Base-by-base conservation (phyloP, 2,888 invertebrate species). In the Polyploca ridens region DNA sequence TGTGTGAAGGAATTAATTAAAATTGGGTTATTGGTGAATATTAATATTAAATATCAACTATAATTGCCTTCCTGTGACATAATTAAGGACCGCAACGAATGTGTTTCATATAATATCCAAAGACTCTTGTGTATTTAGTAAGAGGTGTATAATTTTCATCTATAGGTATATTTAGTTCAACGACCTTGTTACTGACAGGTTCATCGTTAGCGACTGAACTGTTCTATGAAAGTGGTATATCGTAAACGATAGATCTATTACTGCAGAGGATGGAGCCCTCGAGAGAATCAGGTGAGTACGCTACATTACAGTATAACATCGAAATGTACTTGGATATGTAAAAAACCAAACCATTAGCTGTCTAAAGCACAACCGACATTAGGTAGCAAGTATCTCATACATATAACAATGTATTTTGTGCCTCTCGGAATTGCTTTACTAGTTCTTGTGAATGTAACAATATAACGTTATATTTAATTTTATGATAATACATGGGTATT, bases 131-230 rank as follows among this genome's bases (percentile, higher is more conserved):
- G 82, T 81, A 75, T 75, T 41, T 41, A 77, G 71, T 67, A 69
- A 77, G 78, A 81, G 77, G 85, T 87, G 84, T 87, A 83, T 84
- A 85, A 83, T 85, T 27, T 86, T 85, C 84, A 87, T 83, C 82
- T 87, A 85, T 90, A 92, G 89, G 91, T 93, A 93, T 91, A 94
- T 94, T 93, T 93, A 93, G 94, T 94, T 94, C 94, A 94, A 89
- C 91, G 94, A 94, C 94, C 94, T 94, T 94, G 93, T 91, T 94
- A 87, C 93, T 94, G 94, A 93, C 94, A 94, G 94, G 94, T 93
- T 91, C 93, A 93, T 93, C 91, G 89, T 90, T 83, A 85, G 89
- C 90, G 84, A 89, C 90, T 88, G 86, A 89, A 90, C 83, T 89
- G 83, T 86, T 90, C 86, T 89, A 93, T 88, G 90, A 93, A 91